Conservation (phyloP, 2,888 invertebrate species). For the Limnephilus rhombicus region DNA sequence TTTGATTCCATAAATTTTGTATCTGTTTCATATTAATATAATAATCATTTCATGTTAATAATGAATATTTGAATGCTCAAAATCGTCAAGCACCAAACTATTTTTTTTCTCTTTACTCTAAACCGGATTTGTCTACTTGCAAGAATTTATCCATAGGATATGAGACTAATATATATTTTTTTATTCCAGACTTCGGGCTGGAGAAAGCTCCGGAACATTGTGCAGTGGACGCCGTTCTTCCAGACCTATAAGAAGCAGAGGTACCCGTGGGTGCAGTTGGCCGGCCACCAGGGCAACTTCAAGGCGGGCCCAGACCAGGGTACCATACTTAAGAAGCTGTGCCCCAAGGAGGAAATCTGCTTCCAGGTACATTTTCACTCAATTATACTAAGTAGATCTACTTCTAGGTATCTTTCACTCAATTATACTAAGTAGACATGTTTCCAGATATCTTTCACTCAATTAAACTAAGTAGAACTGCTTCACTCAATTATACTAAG, state of each 20-base stretch:
- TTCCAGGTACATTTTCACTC: slow-evolving; percentile 79
- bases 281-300: slow-evolving; percentile 97
- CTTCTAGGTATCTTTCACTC: no score
- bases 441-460: no score
- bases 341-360: slow-evolving; percentile 92
- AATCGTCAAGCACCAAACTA: neutral
- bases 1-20: neutral
- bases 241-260: slow-evolving; percentile 97
- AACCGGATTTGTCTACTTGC: neutral
- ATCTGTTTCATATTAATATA: no score
- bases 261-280: slow-evolving; percentile 97
- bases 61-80: neutral
- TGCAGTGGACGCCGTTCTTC: slow-evolving; percentile 98
- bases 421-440: no score
- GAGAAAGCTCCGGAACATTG: slow-evolving; percentile 95
- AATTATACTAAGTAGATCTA: no score
- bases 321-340: slow-evolving; percentile 95
- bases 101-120: neutral
- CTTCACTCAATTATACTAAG: no score
- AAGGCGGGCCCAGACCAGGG: slow-evolving; percentile 95
- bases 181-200: slow-evolving; percentile 91
- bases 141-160: neutral
- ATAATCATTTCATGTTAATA: no score
- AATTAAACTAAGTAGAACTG: no score
- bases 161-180: neutral